These are phyloP conservation scores for Xestia c-nigrum DNA, from an alignment of 2,888 invertebrate species.

Conservation along the genomic window DNA sequence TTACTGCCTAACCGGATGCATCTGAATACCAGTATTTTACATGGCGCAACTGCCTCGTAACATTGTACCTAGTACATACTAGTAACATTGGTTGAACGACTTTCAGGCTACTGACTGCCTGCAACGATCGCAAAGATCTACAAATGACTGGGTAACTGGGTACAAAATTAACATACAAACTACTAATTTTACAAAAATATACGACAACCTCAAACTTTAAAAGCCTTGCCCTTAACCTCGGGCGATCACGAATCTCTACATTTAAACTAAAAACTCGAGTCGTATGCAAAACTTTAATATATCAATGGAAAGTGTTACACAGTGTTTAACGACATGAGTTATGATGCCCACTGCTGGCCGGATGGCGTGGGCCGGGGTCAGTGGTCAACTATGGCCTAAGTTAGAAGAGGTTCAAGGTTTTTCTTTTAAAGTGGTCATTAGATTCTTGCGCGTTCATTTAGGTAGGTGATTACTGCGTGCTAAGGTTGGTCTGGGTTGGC, in stretches of 20 bases:
- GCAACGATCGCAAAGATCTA: background rate
- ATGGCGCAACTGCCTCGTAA: no score
- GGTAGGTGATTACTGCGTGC: background rate
- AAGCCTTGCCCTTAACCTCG: slow-evolving; percentile 33
- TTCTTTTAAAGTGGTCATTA: background rate
- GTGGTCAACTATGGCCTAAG: slow-evolving; percentile 54
- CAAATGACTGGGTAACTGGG: background rate
- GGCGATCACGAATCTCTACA: slow-evolving; percentile 5
- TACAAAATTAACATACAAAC: background rate
- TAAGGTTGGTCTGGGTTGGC: background rate
- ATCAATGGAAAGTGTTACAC: slow-evolving; percentile 47
- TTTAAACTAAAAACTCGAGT: slow-evolving; percentile 3
- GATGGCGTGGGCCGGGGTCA: slow-evolving; percentile 63
- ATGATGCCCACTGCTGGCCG: slow-evolving; percentile 53
- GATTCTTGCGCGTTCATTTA: background rate
- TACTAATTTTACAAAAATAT: background rate
- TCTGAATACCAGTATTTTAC: no score
- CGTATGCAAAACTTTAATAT: slow-evolving; percentile 44
- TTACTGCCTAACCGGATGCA: no score
- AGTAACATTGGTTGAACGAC: background rate
- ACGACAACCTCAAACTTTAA: background rate
- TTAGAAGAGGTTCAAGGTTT: background rate
- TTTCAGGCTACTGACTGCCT: background rate
- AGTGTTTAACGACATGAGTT: slow-evolving; percentile 58
- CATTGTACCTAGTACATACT: no score